phyloP scores from a whole-genome alignment of 1,140 invertebrate genomes.

The Brachystomella parvula region DNA sequence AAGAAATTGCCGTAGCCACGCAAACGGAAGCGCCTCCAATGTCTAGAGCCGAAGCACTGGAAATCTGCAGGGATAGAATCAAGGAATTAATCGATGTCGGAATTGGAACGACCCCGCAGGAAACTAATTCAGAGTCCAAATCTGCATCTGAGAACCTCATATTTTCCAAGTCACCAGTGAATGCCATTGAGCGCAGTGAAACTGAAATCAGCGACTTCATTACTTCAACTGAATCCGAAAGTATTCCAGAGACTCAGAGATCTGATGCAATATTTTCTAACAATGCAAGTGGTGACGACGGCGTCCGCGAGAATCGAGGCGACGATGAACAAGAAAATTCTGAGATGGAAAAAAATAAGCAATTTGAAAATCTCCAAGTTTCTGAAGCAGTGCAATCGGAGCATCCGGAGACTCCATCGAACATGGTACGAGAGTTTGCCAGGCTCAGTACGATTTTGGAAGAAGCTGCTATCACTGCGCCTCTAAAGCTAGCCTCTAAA shows the following conservation, averaged over 20 bases:
- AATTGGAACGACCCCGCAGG: neutral
- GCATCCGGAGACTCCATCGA: neutral
- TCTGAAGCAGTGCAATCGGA: no score
- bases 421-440: neutral
- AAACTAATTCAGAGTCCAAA: neutral
- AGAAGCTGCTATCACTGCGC: neutral
- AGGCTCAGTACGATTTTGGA: constrained; percentile 5
- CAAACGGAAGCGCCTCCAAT: neutral
- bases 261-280: no score
- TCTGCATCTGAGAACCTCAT: no score
- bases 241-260: no score
- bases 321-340: neutral
- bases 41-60: neutral
- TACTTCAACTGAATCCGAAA: neutral
- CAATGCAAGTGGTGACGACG: neutral
- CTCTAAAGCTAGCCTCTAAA: constrained; percentile 2
- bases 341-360: neutral
- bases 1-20: neutral
- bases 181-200: neutral
- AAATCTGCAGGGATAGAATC: neutral
- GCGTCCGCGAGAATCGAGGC: neutral
- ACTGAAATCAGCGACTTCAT: neutral
- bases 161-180: neutral
- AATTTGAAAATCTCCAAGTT: no score
- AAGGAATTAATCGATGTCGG: neutral